Percentiles rank a stretch among this genome's conserved stretches.
These are phyloP conservation scores for Pluvianellus socialis DNA, from an alignment of 2,113 vertebrate species.

Conservation along the genomic window DNA sequence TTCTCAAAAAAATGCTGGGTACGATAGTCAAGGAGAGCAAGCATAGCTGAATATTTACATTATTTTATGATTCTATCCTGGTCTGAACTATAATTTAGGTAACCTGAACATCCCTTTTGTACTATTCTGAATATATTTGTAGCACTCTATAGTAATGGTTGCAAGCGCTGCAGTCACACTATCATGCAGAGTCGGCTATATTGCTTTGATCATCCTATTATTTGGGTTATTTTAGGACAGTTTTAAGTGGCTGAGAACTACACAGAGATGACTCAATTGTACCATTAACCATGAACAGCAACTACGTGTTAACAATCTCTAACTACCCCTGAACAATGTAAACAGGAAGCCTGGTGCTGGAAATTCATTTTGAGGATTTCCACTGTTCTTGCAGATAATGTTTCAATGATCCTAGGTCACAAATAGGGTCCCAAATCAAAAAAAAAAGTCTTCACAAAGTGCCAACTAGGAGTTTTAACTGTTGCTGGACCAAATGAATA, in stretches of 20 bases:
- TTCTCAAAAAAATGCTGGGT: neutral
- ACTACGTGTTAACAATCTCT: neutral
- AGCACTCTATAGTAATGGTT: neutral
- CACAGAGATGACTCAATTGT: neutral
- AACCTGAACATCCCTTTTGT: neutral
- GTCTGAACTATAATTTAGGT: neutral
- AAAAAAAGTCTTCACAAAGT: neutral
- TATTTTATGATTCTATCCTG: neutral
- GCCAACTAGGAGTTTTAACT: neutral
- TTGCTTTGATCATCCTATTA: conserved; percentile 34
- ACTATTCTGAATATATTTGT: neutral
- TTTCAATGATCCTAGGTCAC: neutral
- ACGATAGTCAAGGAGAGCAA: neutral
- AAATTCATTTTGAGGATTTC: conserved; percentile 14
- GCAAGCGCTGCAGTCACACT: neutral
- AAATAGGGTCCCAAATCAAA: neutral
- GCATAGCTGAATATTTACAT: neutral
- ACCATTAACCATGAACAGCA: neutral
- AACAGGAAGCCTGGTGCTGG: conserved; percentile 24
- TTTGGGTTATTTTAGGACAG: neutral
- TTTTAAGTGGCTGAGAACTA: conserved; percentile 8
- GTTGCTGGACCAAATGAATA: neutral
- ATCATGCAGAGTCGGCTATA: neutral
- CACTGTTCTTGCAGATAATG: neutral
- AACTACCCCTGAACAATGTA: neutral